phyloP scores from a whole-genome alignment of 2,888 invertebrate species.

The Ditylenchus weischeri region DNA sequence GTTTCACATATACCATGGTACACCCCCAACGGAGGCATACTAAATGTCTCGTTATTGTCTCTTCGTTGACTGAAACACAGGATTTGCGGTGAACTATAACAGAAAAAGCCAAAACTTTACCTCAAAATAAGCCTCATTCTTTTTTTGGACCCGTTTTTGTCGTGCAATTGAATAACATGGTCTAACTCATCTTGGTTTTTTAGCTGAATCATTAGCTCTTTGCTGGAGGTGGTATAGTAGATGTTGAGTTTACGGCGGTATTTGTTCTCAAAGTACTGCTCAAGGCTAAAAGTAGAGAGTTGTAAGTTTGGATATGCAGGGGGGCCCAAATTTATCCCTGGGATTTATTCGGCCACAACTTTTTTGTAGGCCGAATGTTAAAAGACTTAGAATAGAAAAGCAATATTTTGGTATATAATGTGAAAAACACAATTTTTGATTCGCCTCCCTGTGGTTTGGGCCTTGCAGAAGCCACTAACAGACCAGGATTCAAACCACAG shows the following conservation, averaged over 20 bases:
- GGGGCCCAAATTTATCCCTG: too few species aligned
- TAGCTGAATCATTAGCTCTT: conserved; percentile 58
- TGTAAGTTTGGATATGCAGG: too few species aligned
- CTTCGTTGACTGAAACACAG: not conserved
- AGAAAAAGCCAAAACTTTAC: conserved; percentile 10
- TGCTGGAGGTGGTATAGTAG: conserved; percentile 38
- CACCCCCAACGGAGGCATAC: conserved; percentile 27
- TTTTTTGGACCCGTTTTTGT: conserved; percentile 56
- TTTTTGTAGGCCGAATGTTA: too few species aligned
- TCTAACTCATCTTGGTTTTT: conserved; percentile 58
- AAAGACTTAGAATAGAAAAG: too few species aligned
- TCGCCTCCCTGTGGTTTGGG: too few species aligned
- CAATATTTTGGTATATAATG: too few species aligned
- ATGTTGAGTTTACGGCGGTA: conserved; percentile 35
- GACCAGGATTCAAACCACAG: too few species aligned
- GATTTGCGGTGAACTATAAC: not conserved
- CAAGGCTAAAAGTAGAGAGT: not conserved
- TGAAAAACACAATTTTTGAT: too few species aligned
- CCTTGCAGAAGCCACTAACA: too few species aligned
- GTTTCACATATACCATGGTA: conserved; percentile 31
- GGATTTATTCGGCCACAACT: too few species aligned
- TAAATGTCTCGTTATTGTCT: conserved; percentile 21
- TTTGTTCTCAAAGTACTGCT: conserved; percentile 29
- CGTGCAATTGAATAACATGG: conserved; percentile 58
- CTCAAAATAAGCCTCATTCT: conserved; percentile 33